phyloP scores from a whole-genome alignment of 37 sponge, comb jelly and placozoan genomes.

The Beroe forskalii region DNA sequence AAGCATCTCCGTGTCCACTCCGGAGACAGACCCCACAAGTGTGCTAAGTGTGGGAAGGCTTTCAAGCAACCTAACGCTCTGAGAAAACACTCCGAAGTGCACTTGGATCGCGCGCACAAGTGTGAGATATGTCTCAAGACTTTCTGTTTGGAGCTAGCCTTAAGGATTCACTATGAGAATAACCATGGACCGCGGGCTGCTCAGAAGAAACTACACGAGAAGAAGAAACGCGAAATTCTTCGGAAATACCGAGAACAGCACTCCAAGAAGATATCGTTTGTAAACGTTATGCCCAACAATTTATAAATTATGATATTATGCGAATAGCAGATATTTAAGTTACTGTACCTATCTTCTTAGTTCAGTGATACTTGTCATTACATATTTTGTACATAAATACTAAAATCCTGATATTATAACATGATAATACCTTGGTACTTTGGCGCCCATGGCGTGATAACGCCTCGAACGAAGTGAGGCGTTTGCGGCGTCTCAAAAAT shows the following conservation, averaged over 20 bases:
- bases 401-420: too few relatives aligned
- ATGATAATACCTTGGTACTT: too few relatives aligned
- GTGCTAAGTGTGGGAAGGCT: constrained; percentile 65
- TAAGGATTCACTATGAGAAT: constrained; percentile 54
- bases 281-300: constrained; percentile 33
- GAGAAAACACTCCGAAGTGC: constrained; percentile 19
- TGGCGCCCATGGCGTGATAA: too few relatives aligned
- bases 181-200: constrained; percentile 58
- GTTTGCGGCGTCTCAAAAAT: too few relatives aligned
- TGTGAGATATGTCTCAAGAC: constrained; percentile 59
- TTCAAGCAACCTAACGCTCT: constrained; percentile 64
- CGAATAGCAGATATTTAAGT: too few relatives aligned
- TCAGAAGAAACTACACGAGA: constrained; percentile 56
- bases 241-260: constrained; percentile 42
- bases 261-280: constrained; percentile 43
- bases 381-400: too few relatives aligned
- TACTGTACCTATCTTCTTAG: too few relatives aligned
- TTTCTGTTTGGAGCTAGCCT: constrained; percentile 21
- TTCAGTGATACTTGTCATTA: too few relatives aligned
- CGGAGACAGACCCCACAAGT: constrained; percentile 25
- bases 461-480: too few relatives aligned
- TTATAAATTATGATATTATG: constrained; percentile 8
- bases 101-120: constrained; percentile 19
- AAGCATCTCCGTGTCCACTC: constrained; percentile 47
- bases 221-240: constrained; percentile 17